Percentiles rank a stretch among this genome's conserved stretches.
These are phyloP conservation scores for Aldabrachelys gigantea DNA, from an alignment of 2,113 vertebrate species.

Conservation along the genomic window DNA sequence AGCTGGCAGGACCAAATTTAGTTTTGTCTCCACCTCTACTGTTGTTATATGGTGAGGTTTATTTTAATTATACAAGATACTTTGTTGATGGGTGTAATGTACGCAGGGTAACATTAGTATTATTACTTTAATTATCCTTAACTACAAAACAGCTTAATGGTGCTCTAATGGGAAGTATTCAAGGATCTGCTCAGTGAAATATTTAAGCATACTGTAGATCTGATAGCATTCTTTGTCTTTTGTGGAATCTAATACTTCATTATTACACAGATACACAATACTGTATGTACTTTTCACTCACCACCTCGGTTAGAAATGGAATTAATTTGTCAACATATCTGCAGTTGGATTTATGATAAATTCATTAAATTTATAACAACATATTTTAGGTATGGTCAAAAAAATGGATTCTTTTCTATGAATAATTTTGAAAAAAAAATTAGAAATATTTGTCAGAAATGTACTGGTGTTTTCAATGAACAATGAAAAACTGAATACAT, in stretches of 20 bases:
- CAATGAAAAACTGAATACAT: background rate
- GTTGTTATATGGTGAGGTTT: background rate
- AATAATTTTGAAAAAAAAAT: background rate
- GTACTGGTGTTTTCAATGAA: background rate
- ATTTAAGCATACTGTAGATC: constrained; percentile 31
- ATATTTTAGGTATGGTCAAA: background rate
- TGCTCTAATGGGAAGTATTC: constrained; percentile 60
- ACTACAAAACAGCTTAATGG: constrained; percentile 39
- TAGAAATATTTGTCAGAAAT: background rate
- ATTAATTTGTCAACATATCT: background rate
- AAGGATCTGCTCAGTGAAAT: constrained; percentile 48
- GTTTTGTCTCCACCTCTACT: constrained; percentile 37
- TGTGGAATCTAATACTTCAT: constrained; percentile 3
- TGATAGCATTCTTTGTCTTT: constrained; percentile 34
- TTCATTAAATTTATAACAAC: background rate
- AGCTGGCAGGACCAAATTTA: constrained; percentile 45
- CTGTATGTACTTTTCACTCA: background rate
- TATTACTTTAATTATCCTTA: constrained; percentile 66
- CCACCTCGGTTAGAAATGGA: background rate
- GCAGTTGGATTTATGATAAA: background rate
- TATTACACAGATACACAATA: background rate
- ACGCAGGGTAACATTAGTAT: constrained; percentile 48
- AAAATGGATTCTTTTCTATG: background rate
- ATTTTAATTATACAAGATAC: constrained; percentile 49
- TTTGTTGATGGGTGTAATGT: constrained; percentile 25